These are phyloP conservation scores for Drosophila sp. DNA, from an alignment of 1,140 invertebrate species.

Conservation along the genomic window DNA sequence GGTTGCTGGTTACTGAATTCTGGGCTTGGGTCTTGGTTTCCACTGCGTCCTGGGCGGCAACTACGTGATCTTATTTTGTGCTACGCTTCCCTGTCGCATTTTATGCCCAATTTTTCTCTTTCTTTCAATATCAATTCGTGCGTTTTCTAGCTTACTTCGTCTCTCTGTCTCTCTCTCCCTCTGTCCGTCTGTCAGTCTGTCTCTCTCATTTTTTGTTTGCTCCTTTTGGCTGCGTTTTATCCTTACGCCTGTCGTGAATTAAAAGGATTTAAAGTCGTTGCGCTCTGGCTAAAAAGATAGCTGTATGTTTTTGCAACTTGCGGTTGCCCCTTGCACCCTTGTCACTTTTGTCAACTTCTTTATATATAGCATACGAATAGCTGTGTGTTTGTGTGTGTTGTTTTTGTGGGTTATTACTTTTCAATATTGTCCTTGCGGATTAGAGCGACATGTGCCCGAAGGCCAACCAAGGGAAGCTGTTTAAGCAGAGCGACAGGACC, in stretches of 20 bases:
- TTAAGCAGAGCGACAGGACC: constrained; percentile 30
- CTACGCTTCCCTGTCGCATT: constrained; percentile 56
- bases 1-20: background rate
- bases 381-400: constrained; percentile 57
- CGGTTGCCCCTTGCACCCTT: constrained; percentile 71
- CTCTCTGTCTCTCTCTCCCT: constrained; percentile 19
- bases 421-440: constrained; percentile 84
- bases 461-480: constrained; percentile 32
- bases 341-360: constrained; percentile 30
- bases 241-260: constrained; percentile 78
- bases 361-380: too few species aligned
- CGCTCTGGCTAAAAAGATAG: constrained; percentile 67
- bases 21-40: constrained; percentile 10
- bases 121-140: constrained; percentile 71
- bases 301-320: constrained; percentile 77
- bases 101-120: constrained; percentile 73
- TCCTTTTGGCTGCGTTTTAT: constrained; percentile 30
- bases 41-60: constrained; percentile 51
- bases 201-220: constrained; percentile 29
- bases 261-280: constrained; percentile 79
- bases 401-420: constrained; percentile 84
- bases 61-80: constrained; percentile 81
- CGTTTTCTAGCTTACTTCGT: constrained; percentile 40
- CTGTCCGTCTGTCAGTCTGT: constrained; percentile 5
- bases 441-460: constrained; percentile 72